Conservation (phyloP, 2,113 vertebrate species). For the Pithys albifrons region DNA sequence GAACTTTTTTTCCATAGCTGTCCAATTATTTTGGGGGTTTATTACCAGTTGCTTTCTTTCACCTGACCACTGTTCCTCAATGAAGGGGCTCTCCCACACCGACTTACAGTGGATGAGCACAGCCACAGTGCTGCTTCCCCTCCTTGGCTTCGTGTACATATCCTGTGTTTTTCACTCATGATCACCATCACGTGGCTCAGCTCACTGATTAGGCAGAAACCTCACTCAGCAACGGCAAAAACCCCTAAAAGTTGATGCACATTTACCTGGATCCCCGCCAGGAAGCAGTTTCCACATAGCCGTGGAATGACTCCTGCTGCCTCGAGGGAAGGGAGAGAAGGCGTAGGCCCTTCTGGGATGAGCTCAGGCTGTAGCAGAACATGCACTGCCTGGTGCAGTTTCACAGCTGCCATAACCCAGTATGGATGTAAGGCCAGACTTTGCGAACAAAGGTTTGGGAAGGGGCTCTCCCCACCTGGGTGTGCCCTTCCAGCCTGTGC, state of each 20-base stretch:
- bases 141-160: background rate
- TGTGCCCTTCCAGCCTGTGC: too few species aligned
- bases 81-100: background rate
- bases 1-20: background rate
- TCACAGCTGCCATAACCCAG: too few species aligned
- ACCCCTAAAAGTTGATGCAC: background rate
- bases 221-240: background rate
- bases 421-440: too few species aligned
- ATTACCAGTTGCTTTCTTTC: background rate
- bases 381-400: accelerated
- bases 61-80: background rate
- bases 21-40: background rate
- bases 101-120: accelerated
- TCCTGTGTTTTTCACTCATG: background rate
- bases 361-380: background rate
- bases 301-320: accelerated
- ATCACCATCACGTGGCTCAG: background rate
- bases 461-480: too few species aligned
- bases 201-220: background rate
- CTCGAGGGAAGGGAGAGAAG: background rate
- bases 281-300: accelerated
- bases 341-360: accelerated
- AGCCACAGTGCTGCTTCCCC: background rate
- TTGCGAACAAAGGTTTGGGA: too few species aligned
- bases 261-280: background rate